Base-by-base conservation (phyloP, 2,113 vertebrate genomes). In the Paralichthys olivaceus region DNA sequence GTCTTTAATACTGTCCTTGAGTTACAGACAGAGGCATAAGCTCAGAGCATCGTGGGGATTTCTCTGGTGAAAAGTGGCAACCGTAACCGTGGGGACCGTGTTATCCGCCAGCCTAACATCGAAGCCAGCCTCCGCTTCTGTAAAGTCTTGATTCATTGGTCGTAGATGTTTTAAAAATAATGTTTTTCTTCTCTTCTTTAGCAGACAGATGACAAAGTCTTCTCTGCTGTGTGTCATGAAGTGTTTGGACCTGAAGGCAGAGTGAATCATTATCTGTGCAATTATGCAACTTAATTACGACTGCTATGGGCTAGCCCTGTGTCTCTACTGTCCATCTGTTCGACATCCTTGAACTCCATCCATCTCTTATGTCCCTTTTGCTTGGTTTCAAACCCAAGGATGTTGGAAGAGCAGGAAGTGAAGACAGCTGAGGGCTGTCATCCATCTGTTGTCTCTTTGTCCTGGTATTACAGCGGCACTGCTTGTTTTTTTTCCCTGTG, bases 261-360 rank as follows among this genome's bases (percentile, higher is more conserved):
- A 75, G 58, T 84, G 83, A 92, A 68, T 90, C 79, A 87, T 90
- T 91, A 89, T 90, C 84, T 80, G 79, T 87, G 83, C 86, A 91
- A 90, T 92, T 88, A 91, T 57, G 74, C 84, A 87, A 87, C 79
- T 83, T 90, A 87, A 92, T 92, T 90, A 86, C 65, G 14, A 79
- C 20, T 66, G 83, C 88, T 82, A 45, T 34, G 34, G 77, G 88
- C 86, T 25, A 80, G 72, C 81, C 81, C 87, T 15, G 63, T 60
- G 61, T 78, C 78, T 68, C 63, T n/a, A 62, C 75, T 69, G 81
- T 86, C 86, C 87, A 86, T 91, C 90, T 92, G 87, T 88, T 81
- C 81, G 62, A 22, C 83, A 64, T 81, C 61, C 77, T 82, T 80
- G 81, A 86, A 84, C 75, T 90, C 34, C 51, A 87, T 90, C 78